Conservation (phyloP, 2,797 vertebrate species). For the Acipenser oxyrinchus region DNA sequence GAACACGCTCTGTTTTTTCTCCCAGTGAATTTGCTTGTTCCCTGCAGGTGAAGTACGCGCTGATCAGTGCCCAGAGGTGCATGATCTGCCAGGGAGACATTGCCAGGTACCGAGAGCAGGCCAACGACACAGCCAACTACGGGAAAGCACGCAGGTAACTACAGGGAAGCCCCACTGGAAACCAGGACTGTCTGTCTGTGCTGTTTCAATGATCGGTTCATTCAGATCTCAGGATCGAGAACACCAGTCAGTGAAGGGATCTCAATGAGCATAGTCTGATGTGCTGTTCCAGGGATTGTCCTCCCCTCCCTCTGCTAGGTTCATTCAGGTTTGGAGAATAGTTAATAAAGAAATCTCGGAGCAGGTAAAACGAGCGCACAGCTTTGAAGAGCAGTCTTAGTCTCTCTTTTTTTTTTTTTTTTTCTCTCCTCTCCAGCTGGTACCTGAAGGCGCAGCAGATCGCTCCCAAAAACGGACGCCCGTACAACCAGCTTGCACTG, state of each 20-base stretch:
- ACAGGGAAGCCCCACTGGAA: too few species aligned
- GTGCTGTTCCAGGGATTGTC: too few species aligned
- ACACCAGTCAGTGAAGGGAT: too few species aligned
- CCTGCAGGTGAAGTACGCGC: constrained; percentile 87
- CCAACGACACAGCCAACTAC: constrained; percentile 87
- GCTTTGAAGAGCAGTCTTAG: not conserved
- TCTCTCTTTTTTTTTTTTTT: not conserved
- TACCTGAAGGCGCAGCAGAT: constrained; percentile 97
- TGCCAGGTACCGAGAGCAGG: constrained; percentile 89
- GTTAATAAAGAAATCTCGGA: too few species aligned
- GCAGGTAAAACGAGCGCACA: too few species aligned
- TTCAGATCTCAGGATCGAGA: too few species aligned
- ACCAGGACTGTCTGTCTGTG: too few species aligned
- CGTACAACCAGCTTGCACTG: constrained; percentile 92
- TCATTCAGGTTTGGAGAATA: too few species aligned
- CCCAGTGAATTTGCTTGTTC: not conserved
- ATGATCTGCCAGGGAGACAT: constrained; percentile 98
- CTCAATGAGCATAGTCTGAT: too few species aligned
- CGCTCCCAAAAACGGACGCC: constrained; percentile 96
- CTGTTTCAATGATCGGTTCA: too few species aligned
- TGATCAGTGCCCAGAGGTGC: constrained; percentile 91
- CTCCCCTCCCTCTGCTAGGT: too few species aligned
- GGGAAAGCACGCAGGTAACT: constrained; percentile 92
- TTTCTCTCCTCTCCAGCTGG: constrained; percentile 63
- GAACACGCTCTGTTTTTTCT: not conserved